Percentiles rank a stretch among this genome's conserved stretches.
Conservation (phyloP, 2,797 vertebrate genomes). For the Catharus ustulatus region DNA sequence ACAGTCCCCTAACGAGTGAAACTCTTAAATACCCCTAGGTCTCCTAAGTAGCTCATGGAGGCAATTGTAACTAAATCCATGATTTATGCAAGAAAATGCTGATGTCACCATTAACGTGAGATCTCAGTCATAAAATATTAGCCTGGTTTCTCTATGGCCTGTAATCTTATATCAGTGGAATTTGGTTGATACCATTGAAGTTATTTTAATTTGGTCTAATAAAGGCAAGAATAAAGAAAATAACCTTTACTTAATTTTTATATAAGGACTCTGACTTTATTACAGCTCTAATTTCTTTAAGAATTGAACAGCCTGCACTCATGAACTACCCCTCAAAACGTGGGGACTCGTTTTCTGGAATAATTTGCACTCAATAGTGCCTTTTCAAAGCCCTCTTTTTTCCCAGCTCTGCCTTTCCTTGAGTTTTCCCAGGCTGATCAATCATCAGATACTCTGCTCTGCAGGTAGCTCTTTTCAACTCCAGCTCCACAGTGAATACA, state of each 20-base stretch:
- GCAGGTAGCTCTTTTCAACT: neutral
- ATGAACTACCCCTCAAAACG: neutral
- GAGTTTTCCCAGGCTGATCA: neutral
- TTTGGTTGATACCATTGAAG: neutral
- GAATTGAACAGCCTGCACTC: neutral
- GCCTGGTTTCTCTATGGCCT: neutral
- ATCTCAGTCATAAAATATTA: neutral
- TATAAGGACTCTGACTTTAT: neutral
- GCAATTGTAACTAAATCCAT: neutral
- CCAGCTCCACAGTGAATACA: neutral
- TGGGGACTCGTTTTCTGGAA: neutral
- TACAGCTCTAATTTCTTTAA: neutral
- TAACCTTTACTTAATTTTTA: neutral
- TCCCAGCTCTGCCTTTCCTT: neutral
- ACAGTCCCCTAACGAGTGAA: neutral
- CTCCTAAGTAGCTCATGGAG: neutral
- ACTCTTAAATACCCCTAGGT: neutral
- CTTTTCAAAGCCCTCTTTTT: neutral
- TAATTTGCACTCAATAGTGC: rapidly evolving
- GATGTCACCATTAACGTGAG: neutral
- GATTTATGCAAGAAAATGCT: neutral
- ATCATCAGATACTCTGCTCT: neutral
- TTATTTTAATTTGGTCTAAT: neutral
- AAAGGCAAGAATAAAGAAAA: neutral
- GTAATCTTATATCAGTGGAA: neutral